A percentile compares a stretch with the other conserved stretches of the same genome.
phyloP scores from a whole-genome alignment of 2,113 vertebrate genomes.

The Atractosteus spatula region DNA sequence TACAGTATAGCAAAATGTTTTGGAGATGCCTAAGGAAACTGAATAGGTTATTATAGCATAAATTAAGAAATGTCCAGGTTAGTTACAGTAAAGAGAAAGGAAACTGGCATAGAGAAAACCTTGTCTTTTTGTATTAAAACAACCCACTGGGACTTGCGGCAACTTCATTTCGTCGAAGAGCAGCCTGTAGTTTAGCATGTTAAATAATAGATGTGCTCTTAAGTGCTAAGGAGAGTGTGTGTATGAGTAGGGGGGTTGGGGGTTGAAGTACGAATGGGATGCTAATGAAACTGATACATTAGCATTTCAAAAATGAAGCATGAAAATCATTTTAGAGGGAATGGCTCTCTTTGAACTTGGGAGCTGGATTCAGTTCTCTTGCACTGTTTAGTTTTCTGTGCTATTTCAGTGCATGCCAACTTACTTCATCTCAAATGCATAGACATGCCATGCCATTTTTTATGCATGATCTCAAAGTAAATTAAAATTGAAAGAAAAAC shows the following conservation, averaged over 20 bases:
- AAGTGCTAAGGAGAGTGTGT: conserved; percentile 35
- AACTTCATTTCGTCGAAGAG: conserved; percentile 30
- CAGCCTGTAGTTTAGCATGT: conserved; percentile 49
- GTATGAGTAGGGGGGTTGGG: conserved; percentile 15
- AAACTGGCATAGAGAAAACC: neutral
- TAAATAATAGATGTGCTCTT: conserved; percentile 56
- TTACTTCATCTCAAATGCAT: conserved; percentile 19
- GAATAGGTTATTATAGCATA: neutral
- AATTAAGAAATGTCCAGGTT: neutral
- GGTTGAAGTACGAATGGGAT: conserved; percentile 25
- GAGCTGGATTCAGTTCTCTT: neutral
- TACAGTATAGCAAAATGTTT: neutral
- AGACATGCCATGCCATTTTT: conserved; percentile 20
- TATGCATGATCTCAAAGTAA: conserved; percentile 13
- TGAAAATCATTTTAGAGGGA: conserved; percentile 10
- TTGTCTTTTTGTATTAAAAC: neutral
- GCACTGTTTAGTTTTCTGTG: neutral
- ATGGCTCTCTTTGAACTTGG: neutral
- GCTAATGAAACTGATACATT: conserved; percentile 50
- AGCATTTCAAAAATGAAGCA: conserved; percentile 51
- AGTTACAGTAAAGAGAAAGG: neutral
- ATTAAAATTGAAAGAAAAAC: no score
- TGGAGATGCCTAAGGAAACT: neutral
- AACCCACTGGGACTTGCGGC: conserved; percentile 1
- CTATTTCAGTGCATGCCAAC: conserved; percentile 10